Evolutionary conservation across 2,797 vertebrate genomes (phyloP).

Genomic region (Hydrocynus forskahlii): DNA sequence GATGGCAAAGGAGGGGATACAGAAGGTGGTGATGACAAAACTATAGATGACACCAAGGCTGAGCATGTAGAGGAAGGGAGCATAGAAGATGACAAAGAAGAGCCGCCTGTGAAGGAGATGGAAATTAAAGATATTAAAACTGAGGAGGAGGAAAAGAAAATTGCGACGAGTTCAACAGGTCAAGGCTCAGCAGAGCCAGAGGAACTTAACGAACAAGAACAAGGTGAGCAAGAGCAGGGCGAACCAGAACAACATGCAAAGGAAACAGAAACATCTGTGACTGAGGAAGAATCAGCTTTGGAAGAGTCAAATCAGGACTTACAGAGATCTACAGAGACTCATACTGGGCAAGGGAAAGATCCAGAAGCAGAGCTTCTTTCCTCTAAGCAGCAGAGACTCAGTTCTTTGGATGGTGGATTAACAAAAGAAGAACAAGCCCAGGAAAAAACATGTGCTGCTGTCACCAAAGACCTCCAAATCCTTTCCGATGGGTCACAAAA

Average conservation of each 20-base stretch:
- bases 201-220: constrained; percentile 24
- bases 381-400: neutral
- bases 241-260: neutral
- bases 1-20: constrained; percentile 19
- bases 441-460: constrained; percentile 30
- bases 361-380: neutral
- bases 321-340: neutral
- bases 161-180: neutral
- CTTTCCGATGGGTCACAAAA: neutral
- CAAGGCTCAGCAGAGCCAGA: constrained; percentile 22
- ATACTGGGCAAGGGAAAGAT: constrained; percentile 4
- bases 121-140: neutral
- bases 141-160: neutral
- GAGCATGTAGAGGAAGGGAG: constrained; percentile 5
- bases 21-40: neutral
- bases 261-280: neutral
- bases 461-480: constrained; percentile 14
- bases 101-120: neutral
- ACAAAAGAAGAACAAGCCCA: constrained; percentile 21
- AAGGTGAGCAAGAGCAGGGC: constrained; percentile 1
- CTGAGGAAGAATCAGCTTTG: constrained; percentile 3
- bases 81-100: neutral
- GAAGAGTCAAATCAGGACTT: neutral
- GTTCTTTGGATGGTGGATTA: constrained; percentile 14
- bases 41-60: neutral